These are phyloP conservation scores for Epinephelus lanceolatus DNA, from an alignment of 2,113 vertebrate genomes.

Conservation along the genomic window DNA sequence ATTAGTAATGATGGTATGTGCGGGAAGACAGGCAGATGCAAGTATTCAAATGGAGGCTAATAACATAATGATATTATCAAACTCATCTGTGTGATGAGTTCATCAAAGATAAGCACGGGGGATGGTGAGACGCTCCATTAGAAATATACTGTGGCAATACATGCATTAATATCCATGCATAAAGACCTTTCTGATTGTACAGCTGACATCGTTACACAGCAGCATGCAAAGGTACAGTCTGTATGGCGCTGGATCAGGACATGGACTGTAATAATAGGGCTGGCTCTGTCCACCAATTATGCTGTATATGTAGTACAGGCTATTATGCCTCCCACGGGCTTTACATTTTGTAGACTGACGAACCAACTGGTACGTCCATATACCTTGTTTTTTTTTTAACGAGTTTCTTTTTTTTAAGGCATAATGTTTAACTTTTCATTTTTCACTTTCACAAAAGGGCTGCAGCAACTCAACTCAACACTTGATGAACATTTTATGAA, in stretches of 20 bases:
- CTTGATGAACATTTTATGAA: not conserved
- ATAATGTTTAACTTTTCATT: not conserved
- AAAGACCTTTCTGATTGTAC: slow-evolving; percentile 41
- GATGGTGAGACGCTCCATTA: slow-evolving; percentile 55
- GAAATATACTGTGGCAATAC: slow-evolving; percentile 52
- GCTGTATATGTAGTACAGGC: slow-evolving; percentile 19
- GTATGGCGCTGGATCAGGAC: slow-evolving; percentile 55
- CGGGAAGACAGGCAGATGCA: slow-evolving; percentile 66
- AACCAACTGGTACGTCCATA: not conserved
- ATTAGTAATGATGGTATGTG: slow-evolving; percentile 69
- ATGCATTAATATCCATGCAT: slow-evolving; percentile 76
- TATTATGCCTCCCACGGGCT: slow-evolving; percentile 38
- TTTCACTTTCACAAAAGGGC: not conserved
- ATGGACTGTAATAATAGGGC: slow-evolving; percentile 32
- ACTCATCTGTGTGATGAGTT: slow-evolving; percentile 70
- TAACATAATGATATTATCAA: slow-evolving; percentile 66
- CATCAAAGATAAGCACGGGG: slow-evolving; percentile 66
- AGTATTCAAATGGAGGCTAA: slow-evolving; percentile 67
- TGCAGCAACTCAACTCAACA: not conserved
- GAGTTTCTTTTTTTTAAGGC: too few species aligned
- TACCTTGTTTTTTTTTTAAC: not conserved
- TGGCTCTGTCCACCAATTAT: slow-evolving; percentile 37
- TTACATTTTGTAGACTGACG: not conserved
- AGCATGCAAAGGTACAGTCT: slow-evolving; percentile 65
- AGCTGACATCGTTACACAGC: slow-evolving; percentile 52